These are phyloP conservation scores for Pardosa pseudoannulata DNA, from an alignment of 2,888 invertebrate species.

Conservation along the genomic window DNA sequence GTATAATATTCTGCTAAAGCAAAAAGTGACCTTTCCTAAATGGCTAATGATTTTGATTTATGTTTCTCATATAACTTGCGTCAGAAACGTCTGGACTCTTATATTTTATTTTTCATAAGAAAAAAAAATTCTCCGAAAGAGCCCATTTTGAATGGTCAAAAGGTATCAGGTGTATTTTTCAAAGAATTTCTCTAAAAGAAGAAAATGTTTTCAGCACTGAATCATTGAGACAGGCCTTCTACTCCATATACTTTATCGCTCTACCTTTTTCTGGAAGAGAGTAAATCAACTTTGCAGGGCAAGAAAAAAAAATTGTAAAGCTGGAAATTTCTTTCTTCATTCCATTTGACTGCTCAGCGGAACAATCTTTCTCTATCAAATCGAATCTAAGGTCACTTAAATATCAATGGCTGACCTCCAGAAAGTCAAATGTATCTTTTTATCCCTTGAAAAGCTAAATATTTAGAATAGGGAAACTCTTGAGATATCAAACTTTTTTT, in stretches of 20 bases:
- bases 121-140: neutral
- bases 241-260: slow-evolving; percentile 12
- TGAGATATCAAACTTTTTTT: too few relatives aligned
- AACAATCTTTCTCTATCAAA: neutral
- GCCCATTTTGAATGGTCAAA: neutral
- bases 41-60: too few relatives aligned
- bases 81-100: neutral
- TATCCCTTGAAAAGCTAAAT: neutral
- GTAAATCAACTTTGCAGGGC: neutral
- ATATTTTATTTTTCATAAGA: neutral
- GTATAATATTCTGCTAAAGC: too few relatives aligned
- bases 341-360: neutral
- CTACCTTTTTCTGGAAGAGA: neutral
- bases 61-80: too few relatives aligned
- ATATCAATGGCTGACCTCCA: neutral
- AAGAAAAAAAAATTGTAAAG: neutral
- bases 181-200: neutral
- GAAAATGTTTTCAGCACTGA: neutral
- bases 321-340: neutral
- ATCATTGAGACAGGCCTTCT: slow-evolving; percentile 2
- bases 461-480: slow-evolving; percentile 3
- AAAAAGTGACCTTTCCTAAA: too few relatives aligned
- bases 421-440: neutral
- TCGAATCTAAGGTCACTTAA: slow-evolving; percentile 10
- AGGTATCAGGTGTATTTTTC: neutral